Evolutionary conservation across 2,797 vertebrate species (phyloP), one percentile per base, ranked within the genome.

Genomic region (Thunnus albacares): DNA sequence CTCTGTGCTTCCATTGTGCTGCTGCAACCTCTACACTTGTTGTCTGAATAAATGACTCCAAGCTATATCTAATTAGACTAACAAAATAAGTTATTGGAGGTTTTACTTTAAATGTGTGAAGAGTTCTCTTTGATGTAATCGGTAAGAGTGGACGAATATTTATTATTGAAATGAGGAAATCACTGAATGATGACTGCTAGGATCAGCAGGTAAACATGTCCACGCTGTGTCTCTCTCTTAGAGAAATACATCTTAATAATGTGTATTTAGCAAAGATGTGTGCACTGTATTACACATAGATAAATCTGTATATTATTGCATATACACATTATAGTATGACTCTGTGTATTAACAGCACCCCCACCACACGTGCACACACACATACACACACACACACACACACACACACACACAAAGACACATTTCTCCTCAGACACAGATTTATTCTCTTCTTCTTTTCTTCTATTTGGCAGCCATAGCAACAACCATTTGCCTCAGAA

Each of bases 401-500:
- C 55, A 47, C 14, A 22, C 43, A 30, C 43, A 69, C 59, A 81
- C 51, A 51, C 49, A 38, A 41, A 68, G 33, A 77, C 52, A 60
- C 22, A 30, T 20, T 35, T 43, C 60, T 33, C 53, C 59, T 56
- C 66, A 43, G 6, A 33, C 63, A 69, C 72, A 75, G 66, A 88
- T 81, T 58, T 63, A 81, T 69, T 82, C 53, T 84, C 56, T 71
- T 82, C 55, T 84, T 53, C 35, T 75, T 78, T 81, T 84, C 72
- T 83, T 85, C 72, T 85, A 79, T 87, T 81, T 76, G 52, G 86
- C 76, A 84, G 74, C 93, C 92, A 93, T 94, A 83, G 88, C 89
- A 93, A 93, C 92, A 15, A 86, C 81, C 85, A 82, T 91, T 91
- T 92, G 89, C 93, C 92, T 93, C 89, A 76, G 87, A 91, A 91